Evolutionary conservation across 2,888 invertebrate species (phyloP), one percentile per base, ranked within the genome.

Genomic region (Mythimna ferrago): DNA sequence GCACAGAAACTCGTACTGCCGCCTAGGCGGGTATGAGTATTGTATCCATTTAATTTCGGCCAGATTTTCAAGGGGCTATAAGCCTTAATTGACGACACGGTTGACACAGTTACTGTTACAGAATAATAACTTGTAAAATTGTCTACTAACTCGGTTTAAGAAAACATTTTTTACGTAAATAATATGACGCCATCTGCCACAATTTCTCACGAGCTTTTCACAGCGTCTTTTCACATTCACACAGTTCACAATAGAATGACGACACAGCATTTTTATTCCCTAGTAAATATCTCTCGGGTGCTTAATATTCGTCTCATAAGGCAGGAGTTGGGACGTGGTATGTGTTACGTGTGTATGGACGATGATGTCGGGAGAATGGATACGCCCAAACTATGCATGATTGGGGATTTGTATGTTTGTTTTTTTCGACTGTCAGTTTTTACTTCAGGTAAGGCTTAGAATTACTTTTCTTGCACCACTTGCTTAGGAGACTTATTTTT

Each of bases 251-350:
- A 86, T 86, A 79, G 84, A 81, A 83, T 80, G 87, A 81, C 74
- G 80, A 77, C 79, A 82, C 79, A 86, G 76, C 82, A 82, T 86
- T 87, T 86, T 85, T 87, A 84, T 88, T 86, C 80, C 78, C 75
- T 77, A 85, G 86, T 94, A 93, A 93, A 94, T 94, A 92, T 92
- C 89, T 89, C 87, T 78, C 69, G 79, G 88, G 84, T 88, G 90
- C 90, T 94, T 94, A 94, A 94, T 94, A 94, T 94, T 94, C 93
- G 91, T 90, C 92, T 93, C 92, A 92, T 93, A 93, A 90, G 78
- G 91, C 89, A 89, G 88, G 90, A 87, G 89, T 68, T 51, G 90
- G 83, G 86, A 90, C 90, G 91, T 89, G 93, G 91, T 90, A 92
- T 93, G 90, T 91, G 87, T 89, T 57, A 68, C 68, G 80, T 81